Percentiles rank a stretch among this genome's conserved stretches.
phyloP scores from a whole-genome alignment of 2,113 vertebrate species.

The Corydoras maculifer region DNA sequence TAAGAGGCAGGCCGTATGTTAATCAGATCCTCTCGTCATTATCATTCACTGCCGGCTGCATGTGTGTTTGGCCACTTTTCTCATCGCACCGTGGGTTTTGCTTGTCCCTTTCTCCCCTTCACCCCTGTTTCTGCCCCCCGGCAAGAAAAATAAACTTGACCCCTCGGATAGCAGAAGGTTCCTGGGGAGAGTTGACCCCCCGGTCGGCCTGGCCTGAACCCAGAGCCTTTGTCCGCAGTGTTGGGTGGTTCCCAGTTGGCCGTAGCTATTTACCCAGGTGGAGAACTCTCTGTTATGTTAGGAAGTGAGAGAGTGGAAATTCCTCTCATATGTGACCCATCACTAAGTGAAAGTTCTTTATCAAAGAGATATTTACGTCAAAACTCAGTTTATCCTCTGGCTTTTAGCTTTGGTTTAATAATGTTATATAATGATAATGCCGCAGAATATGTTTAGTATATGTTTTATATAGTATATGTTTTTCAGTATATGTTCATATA shows the following conservation, averaged over 20 bases:
- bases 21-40: constrained; percentile 28
- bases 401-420: no score
- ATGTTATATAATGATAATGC: no score
- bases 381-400: no score
- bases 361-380: not conserved
- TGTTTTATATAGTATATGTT: no score
- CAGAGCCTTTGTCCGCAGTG: constrained; percentile 20
- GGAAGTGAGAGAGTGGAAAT: constrained; percentile 18
- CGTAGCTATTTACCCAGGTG: constrained; percentile 51
- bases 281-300: constrained; percentile 25
- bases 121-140: constrained; percentile 7
- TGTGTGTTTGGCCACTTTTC: constrained; percentile 5
- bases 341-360: constrained; percentile 28
- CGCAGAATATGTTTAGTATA: no score
- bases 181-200: constrained; percentile 53
- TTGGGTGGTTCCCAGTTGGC: constrained; percentile 14
- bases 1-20: constrained; percentile 37
- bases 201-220: constrained; percentile 12
- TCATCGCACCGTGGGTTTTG: constrained; percentile 6
- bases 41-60: constrained; percentile 2
- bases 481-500: no score
- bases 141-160: constrained; percentile 71
- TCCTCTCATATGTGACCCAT: constrained; percentile 31
- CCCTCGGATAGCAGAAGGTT: constrained; percentile 43
- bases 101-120: constrained; percentile 5